Evolutionary conservation across 1,140 invertebrate genomes (phyloP).

Genomic region (Meloidogyne chitwoodi): DNA sequence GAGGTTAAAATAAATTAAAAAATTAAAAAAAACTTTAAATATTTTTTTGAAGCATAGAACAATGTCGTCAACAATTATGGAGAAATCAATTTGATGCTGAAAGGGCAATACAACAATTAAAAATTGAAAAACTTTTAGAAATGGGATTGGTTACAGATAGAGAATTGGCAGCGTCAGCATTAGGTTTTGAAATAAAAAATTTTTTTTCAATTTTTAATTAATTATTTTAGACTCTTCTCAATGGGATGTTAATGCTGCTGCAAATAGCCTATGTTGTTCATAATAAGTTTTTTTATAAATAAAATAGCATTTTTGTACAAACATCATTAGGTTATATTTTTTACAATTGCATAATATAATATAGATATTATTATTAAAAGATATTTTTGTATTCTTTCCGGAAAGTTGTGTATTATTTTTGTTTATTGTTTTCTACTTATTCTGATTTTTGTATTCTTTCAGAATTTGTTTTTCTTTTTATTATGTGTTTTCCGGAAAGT

Average conservation of each 20-base stretch:
- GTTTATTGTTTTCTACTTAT: no score
- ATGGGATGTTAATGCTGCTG: conserved; percentile 47
- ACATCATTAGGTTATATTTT: no score
- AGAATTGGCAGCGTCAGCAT: conserved; percentile 26
- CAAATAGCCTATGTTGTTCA: conserved; percentile 28
- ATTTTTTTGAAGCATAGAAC: conserved; percentile 23
- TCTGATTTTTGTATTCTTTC: no score
- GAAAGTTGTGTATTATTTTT: not conserved
- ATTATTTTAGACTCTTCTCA: no score
- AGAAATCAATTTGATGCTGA: conserved; percentile 33
- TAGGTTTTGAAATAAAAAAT: conserved; percentile 22
- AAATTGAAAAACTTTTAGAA: conserved; percentile 45
- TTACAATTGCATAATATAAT: not conserved
- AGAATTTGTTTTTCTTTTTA: no score
- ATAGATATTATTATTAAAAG: not conserved
- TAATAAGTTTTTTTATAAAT: not conserved
- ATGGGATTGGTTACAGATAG: conserved; percentile 32
- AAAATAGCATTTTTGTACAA: not conserved
- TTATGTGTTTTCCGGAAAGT: no score
- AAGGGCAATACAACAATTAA: conserved; percentile 31
- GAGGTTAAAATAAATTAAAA: not conserved
- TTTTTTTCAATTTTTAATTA: no score
- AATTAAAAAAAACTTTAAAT: not conserved
- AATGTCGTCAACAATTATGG: conserved; percentile 29
- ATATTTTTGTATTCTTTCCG: not conserved